Conservation (phyloP, 1,140 invertebrate species). For the Vanessa atalanta region DNA sequence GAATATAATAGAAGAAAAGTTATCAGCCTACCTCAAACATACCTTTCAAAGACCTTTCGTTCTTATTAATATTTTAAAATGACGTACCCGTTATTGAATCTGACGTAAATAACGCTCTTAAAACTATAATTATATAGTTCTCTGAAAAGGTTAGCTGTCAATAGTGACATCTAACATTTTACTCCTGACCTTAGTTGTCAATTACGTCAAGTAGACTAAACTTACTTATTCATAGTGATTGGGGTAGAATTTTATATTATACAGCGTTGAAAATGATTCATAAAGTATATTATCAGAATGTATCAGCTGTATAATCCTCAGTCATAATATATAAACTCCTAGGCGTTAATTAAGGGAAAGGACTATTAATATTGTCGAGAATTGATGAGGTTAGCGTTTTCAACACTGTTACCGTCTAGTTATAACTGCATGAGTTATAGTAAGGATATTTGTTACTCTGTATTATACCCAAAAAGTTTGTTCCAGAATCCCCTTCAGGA, state of each 20-base stretch:
- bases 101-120: conserved; percentile 23
- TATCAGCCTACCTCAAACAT: no score
- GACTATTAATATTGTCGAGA: no score
- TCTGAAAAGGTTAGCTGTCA: conserved; percentile 23
- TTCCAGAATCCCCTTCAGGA: conserved; percentile 19
- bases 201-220: conserved; percentile 21
- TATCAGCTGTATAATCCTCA: neutral
- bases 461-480: conserved; percentile 26
- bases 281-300: neutral
- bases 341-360: no score
- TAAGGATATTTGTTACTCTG: neutral
- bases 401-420: no score
- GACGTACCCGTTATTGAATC: neutral
- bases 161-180: conserved; percentile 25
- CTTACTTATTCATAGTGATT: conserved; percentile 28
- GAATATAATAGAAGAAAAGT: no score
- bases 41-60: neutral
- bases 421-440: neutral
- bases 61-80: conserved; percentile 1
- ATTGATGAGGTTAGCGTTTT: no score
- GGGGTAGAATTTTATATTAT: conserved; percentile 10
- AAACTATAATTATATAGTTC: conserved; percentile 18
- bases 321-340: no score
- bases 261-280: neutral
- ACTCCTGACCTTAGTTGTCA: conserved; percentile 23